Evolutionary conservation across 1,140 invertebrate species (phyloP).

Genomic region (Drosophila arawakana): DNA sequence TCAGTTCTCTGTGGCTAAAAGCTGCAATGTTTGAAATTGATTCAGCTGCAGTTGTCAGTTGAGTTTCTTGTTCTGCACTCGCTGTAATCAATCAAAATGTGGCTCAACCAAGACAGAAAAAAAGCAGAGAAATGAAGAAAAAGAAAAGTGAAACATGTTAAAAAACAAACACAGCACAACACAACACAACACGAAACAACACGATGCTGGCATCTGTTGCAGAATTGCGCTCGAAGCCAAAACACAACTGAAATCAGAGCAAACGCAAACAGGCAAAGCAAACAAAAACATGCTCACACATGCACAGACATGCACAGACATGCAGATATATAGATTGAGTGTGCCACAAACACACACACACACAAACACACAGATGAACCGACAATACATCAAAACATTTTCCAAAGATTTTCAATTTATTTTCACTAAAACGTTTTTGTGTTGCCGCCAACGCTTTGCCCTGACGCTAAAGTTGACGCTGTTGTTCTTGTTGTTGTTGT

Average conservation of each 20-base stretch:
- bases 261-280: conserved; percentile 53
- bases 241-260: conserved; percentile 54
- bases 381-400: conserved; percentile 73
- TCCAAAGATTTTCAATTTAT: conserved; percentile 81
- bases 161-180: conserved; percentile 14
- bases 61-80: conserved; percentile 63
- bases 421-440: conserved; percentile 77
- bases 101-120: conserved; percentile 19
- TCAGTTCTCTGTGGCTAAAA: conserved; percentile 10
- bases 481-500: conserved; percentile 22
- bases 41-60: conserved; percentile 55
- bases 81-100: conserved; percentile 76
- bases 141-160: conserved; percentile 41
- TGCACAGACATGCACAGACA: conserved; percentile 41
- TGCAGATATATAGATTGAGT: conserved; percentile 15
- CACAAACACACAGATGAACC: conserved; percentile 35
- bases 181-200: neutral
- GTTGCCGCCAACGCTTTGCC: conserved; percentile 39
- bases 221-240: conserved; percentile 43
- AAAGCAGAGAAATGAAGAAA: too few relatives aligned
- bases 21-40: conserved; percentile 11
- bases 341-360: conserved; percentile 12
- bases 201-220: conserved; percentile 62
- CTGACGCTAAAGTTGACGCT: conserved; percentile 35
- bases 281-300: conserved; percentile 45